These are phyloP conservation scores for Pristis pectinata DNA, from an alignment of 2,797 vertebrate genomes.

Conservation along the genomic window DNA sequence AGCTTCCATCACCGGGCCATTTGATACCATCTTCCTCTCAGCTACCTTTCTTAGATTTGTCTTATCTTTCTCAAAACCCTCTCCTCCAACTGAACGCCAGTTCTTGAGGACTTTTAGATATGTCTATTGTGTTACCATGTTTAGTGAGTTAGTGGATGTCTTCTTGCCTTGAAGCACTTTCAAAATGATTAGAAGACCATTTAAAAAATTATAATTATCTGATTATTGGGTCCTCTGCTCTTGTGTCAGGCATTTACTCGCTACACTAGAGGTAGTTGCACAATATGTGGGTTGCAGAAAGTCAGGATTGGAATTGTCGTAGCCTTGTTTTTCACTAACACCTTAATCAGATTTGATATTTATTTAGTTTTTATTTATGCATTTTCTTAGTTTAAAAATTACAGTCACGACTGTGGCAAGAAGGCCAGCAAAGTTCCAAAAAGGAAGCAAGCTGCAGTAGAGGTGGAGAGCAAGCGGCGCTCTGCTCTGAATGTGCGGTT, in stretches of 20 bases:
- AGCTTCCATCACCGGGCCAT: background rate
- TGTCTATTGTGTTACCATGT: background rate
- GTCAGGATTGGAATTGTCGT: background rate
- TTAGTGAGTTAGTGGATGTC: background rate
- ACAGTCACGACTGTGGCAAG: constrained; percentile 81
- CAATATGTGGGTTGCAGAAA: background rate
- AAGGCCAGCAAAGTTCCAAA: constrained; percentile 69
- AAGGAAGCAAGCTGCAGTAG: constrained; percentile 60
- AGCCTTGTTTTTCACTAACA: background rate
- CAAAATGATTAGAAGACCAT: background rate
- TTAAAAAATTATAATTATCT: background rate
- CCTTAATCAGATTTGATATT: constrained; percentile 9
- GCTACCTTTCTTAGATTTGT: background rate
- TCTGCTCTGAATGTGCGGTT: constrained; percentile 84
- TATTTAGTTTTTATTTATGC: background rate
- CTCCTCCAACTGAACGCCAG: background rate
- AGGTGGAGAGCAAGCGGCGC: constrained; percentile 60
- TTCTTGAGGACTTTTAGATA: background rate
- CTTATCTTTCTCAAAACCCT: background rate
- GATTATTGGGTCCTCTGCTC: background rate
- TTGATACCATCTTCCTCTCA: background rate
- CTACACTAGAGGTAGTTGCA: background rate
- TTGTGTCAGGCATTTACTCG: background rate
- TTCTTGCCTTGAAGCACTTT: background rate
- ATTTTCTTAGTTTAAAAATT: constrained; percentile 72